Percentiles rank a stretch among this genome's conserved stretches.
These are phyloP conservation scores for Heliconius himera DNA, from an alignment of 1,140 invertebrate species.

Conservation along the genomic window DNA sequence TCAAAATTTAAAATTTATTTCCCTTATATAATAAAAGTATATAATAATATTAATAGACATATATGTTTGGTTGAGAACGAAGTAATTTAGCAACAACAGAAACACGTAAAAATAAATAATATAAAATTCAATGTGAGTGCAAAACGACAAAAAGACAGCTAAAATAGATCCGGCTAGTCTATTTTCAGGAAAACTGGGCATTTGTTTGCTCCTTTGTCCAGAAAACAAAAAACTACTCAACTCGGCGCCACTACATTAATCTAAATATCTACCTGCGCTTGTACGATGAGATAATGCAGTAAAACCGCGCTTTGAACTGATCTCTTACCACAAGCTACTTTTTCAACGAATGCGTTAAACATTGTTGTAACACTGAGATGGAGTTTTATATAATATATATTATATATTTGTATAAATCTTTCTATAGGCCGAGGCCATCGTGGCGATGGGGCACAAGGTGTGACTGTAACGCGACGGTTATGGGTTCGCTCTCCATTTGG, in stretches of 20 bases:
- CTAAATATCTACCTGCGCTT: slow-evolving; percentile 24
- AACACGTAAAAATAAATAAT: slow-evolving; percentile 2
- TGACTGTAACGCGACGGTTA: no score
- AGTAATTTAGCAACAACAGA: no score
- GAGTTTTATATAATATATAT: not conserved
- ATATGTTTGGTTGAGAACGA: no score
- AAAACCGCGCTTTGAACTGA: slow-evolving; percentile 3
- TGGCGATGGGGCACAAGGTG: no score
- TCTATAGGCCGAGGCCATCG: no score
- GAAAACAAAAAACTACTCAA: slow-evolving; percentile 27
- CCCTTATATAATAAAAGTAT: no score
- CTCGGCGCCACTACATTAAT: slow-evolving; percentile 15
- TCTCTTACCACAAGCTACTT: slow-evolving; percentile 1
- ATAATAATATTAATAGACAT: no score
- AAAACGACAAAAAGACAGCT: not conserved
- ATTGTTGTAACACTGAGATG: not conserved
- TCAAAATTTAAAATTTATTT: no score
- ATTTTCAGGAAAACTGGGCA: slow-evolving; percentile 18
- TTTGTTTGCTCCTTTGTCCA: slow-evolving; percentile 29
- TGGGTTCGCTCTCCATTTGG: no score
- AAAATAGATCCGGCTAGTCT: slow-evolving; percentile 7
- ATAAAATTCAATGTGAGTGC: not conserved
- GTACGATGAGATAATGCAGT: slow-evolving; percentile 26
- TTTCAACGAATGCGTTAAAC: not conserved
- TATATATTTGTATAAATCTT: not conserved